phyloP scores from a whole-genome alignment of 2,113 vertebrate genomes.

The zebrafish (Danio rerio) region GRCz12tu NC_133187.1:26372501-26373000 shows the following conservation, averaged over 20 bases:
- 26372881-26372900: background rate
- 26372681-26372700: conserved; percentile 50
- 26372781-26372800: conserved; percentile 36
- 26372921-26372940: background rate
- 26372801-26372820: conserved; percentile 27
- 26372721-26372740: conserved; percentile 42
- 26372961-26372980: conserved; percentile 54
- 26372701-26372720: conserved; percentile 48
- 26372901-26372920: conserved; percentile 18
- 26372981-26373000: conserved; percentile 45
- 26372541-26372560: conserved; percentile 10
- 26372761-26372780: conserved; percentile 50
- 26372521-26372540: background rate
- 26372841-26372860: conserved; percentile 16
- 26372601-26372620: conserved; percentile 25
- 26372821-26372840: background rate
- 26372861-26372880: conserved; percentile 8
- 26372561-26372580: conserved; percentile 35
- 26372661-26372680: conserved; percentile 33
- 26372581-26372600: conserved; percentile 41
- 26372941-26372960: conserved; percentile 38
- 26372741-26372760: conserved; percentile 45
- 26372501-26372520: background rate
- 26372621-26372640: conserved; percentile 23
- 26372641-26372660: conserved; percentile 51